Evolutionary conservation across 1,140 invertebrate species (phyloP).

Genomic region (Achroia grisella): DNA sequence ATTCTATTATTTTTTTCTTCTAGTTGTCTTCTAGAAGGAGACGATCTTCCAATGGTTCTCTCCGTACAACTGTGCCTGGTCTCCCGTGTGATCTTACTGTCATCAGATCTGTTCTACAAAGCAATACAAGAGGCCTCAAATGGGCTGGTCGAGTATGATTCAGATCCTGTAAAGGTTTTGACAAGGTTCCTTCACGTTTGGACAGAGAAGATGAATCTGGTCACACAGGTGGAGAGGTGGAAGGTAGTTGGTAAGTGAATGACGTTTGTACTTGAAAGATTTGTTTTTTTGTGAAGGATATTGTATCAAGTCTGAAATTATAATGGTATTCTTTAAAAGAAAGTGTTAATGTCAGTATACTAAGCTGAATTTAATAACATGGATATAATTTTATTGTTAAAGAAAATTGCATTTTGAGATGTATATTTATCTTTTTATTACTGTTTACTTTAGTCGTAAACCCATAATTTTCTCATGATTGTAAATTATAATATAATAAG

Average conservation of each 20-base stretch:
- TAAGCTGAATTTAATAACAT: too few species aligned
- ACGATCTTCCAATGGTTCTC: slow-evolving; percentile 83
- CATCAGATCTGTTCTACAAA: slow-evolving; percentile 81
- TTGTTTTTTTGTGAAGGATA: too few species aligned
- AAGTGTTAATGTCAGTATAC: too few species aligned
- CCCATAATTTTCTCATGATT: too few species aligned
- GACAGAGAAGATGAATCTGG: slow-evolving; percentile 85
- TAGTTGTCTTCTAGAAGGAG: slow-evolving; percentile 77
- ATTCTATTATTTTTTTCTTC: slow-evolving; percentile 20
- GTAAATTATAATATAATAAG: too few species aligned
- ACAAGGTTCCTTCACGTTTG: slow-evolving; percentile 83
- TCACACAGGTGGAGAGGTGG: slow-evolving; percentile 84
- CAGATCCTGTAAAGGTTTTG: slow-evolving; percentile 76
- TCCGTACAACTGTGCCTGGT: slow-evolving; percentile 85
- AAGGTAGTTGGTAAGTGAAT: slow-evolving; percentile 83
- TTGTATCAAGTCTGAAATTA: too few species aligned
- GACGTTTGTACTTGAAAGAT: too few species aligned
- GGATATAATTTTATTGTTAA: too few species aligned
- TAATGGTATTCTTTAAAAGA: too few species aligned
- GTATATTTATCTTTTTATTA: too few species aligned
- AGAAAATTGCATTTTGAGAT: too few species aligned
- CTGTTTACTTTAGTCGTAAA: too few species aligned
- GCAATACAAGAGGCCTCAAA: slow-evolving; percentile 75
- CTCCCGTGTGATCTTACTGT: slow-evolving; percentile 84
- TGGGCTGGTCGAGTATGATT: slow-evolving; percentile 67